Base-by-base conservation (phyloP, 2,888 invertebrate genomes). In the Standfussiana lucernea region DNA sequence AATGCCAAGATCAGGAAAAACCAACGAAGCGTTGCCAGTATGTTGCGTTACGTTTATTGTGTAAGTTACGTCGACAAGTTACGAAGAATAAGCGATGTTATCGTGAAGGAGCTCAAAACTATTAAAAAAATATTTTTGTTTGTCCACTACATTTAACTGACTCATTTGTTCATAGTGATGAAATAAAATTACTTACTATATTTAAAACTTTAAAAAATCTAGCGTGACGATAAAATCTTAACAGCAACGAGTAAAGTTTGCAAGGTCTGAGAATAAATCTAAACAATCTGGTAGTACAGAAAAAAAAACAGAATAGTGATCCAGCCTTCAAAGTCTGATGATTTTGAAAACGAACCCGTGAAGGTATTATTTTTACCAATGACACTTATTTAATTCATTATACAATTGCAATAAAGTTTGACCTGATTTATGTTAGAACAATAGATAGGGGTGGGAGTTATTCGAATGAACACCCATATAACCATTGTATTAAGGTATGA, bases 1-100 rank as follows among this genome's bases (percentile, higher is more conserved):
- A 90, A 90, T 90, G 90, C 90, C 90, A 90, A 90, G 90, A 90
- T 87, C 90, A 90, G 91, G 90, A 90, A 90, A 90, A 90, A 83
- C 84, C 88, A 80, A 78, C 84, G 74, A 88, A 83, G 86, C 85
- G 79, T 83, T 84, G 85, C 85, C 84, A 85, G 82, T 89, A 83
- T 77, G 86, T 90, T 90, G 87, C 85, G 86, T 86, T 88, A 87
- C 77, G 67, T 76, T 86, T 80, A 84, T 90, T 90, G 89, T 87
- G 88, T 84, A 89, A 90, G 83, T 84, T 83, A 81, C 78, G 74
- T 83, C 81, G 83, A 75, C 67, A 79, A 84, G 82, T 89, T 89
- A 87, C 82, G 82, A 77, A 80, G 82, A 84, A 77, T 64, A 81
- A 77, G 78, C 69, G 86, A 87, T 83, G 82, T 84, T 87, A 86